A percentile compares a stretch with the other conserved stretches of the same genome.
Evolutionary conservation across 2,888 invertebrate species (phyloP).

Genomic region (Conchocele bisecta): DNA sequence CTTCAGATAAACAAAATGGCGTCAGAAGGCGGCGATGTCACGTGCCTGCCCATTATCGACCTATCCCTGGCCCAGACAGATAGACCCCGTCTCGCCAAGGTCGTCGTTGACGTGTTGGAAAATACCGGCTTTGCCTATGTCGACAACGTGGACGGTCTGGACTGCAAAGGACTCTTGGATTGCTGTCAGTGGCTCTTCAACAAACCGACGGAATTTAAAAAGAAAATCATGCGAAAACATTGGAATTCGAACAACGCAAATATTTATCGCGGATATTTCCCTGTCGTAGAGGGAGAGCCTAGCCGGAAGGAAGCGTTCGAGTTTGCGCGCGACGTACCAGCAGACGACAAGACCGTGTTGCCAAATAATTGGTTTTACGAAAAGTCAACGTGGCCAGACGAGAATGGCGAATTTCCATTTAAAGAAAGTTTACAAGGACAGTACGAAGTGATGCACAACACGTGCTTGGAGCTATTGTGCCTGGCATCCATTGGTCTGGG

Average conservation of each 20-base stretch:
- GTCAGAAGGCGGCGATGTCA: conserved; percentile 34
- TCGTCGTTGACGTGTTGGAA: conserved; percentile 61
- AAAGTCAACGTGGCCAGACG: conserved; percentile 40
- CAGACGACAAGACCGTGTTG: neutral
- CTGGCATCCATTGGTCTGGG: conserved; percentile 40
- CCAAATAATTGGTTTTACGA: conserved; percentile 35
- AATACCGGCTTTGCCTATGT: conserved; percentile 63
- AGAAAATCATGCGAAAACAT: conserved; percentile 15
- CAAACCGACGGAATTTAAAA: conserved; percentile 16
- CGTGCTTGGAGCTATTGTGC: conserved; percentile 34
- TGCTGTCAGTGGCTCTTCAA: conserved; percentile 38
- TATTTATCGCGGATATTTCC: conserved; percentile 52
- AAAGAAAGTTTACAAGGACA: conserved; percentile 20
- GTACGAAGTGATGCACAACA: conserved; percentile 19
- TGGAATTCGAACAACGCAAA: conserved; percentile 49
- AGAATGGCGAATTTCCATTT: conserved; percentile 23
- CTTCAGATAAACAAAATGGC: conserved; percentile 5
- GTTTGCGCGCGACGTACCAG: conserved; percentile 1
- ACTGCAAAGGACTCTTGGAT: conserved; percentile 17
- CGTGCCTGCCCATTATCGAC: conserved; percentile 66
- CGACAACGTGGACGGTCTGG: conserved; percentile 38
- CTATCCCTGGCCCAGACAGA: conserved; percentile 46
- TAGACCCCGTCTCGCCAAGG: conserved; percentile 49
- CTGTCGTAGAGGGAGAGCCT: conserved; percentile 24
- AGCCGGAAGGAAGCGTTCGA: conserved; percentile 51